Conservation (phyloP, 2,797 vertebrate genomes). For the Ctenosaura bakeri region DNA sequence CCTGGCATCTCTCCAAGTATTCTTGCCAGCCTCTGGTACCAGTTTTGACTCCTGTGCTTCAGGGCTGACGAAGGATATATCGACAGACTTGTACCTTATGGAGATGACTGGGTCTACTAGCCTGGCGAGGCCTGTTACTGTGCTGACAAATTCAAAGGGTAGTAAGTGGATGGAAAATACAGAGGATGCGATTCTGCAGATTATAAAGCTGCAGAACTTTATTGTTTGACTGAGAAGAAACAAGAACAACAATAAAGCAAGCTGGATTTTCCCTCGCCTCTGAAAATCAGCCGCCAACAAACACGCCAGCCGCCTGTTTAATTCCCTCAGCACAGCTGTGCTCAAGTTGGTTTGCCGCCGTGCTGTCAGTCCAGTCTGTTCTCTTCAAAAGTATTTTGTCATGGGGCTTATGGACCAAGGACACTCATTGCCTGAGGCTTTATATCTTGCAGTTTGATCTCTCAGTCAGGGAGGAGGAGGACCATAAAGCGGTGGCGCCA, state of each 20-base stretch:
- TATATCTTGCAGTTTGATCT: conserved; percentile 78
- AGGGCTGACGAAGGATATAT: too few species aligned
- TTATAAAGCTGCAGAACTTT: background rate
- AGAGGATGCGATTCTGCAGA: background rate
- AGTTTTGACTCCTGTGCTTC: background rate
- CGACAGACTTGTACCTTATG: background rate
- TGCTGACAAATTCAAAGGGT: background rate
- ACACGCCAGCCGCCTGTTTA: background rate
- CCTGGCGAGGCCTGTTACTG: too few species aligned
- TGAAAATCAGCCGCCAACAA: background rate
- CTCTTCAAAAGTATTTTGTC: conserved; percentile 61
- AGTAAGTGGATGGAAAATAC: background rate
- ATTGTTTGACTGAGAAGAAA: background rate
- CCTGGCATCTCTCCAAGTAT: background rate
- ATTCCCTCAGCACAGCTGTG: background rate
- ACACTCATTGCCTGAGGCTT: conserved; percentile 77
- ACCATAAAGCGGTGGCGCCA: conserved; percentile 74
- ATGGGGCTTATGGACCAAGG: conserved; percentile 78
- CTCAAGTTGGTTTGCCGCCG: conserved; percentile 13
- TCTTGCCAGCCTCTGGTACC: background rate
- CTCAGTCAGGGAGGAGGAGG: conserved; percentile 64
- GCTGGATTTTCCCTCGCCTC: background rate
- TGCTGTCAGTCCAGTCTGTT: conserved; percentile 29
- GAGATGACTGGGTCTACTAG: background rate
- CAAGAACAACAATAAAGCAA: background rate